phyloP scores from a whole-genome alignment of 2,888 invertebrate species.

The Tenodera sinensis region DNA sequence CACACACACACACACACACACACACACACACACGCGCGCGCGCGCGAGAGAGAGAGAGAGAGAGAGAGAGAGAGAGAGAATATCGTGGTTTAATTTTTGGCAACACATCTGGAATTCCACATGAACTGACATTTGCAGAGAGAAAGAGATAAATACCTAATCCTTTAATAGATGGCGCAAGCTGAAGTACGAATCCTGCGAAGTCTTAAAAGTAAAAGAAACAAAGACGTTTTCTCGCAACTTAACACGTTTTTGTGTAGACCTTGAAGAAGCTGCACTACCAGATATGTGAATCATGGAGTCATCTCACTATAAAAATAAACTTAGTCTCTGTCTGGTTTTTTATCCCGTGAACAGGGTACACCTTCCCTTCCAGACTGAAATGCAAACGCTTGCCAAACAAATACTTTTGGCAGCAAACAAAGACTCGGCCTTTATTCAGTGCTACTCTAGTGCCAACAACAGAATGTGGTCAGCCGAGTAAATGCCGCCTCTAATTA shows the following conservation, averaged over 20 bases:
- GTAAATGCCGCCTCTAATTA: background rate
- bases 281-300: background rate
- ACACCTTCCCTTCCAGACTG: background rate
- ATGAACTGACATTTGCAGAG: too few species aligned
- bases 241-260: background rate
- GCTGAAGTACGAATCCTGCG: too few species aligned
- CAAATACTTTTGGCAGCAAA: background rate
- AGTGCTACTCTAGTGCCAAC: background rate
- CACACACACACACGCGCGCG: too few species aligned
- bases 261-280: background rate
- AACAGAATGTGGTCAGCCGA: background rate
- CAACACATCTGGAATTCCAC: too few species aligned
- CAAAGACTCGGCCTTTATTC: background rate
- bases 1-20: too few species aligned
- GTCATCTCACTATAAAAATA: background rate
- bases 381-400: background rate
- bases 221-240: too few species aligned
- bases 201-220: too few species aligned
- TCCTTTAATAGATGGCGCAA: too few species aligned
- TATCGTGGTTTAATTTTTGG: too few species aligned
- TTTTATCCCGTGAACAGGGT: background rate
- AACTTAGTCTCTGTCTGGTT: background rate
- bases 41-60: too few species aligned
- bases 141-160: too few species aligned
- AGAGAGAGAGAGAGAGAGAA: too few species aligned